Base-by-base conservation (phyloP, 2,113 vertebrate species). In the Monopterus albus region DNA sequence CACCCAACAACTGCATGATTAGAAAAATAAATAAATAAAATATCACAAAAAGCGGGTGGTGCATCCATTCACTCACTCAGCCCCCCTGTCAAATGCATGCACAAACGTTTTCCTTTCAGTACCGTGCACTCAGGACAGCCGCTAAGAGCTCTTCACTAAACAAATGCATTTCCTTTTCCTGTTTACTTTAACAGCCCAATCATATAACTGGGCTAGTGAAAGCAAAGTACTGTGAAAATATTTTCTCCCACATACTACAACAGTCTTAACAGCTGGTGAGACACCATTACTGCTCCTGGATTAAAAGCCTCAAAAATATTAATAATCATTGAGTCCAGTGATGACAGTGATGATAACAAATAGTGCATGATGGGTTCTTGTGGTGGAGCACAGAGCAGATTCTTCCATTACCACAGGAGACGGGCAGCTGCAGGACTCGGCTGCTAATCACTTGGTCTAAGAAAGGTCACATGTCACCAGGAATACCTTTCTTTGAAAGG, bases 401-500 rank as follows among this genome's bases (percentile, higher is more conserved):
- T 65, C 23, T 74, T 70, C 72, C 31, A 73, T 79, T 67, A 75
- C 64, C 20, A 7, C 68, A 52, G 66, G 53, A 78, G 75, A 72
- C 71, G 57, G 33, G 58, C 13, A 25, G 20, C 57, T 52, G 55
- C 39, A 14, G 43, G 29, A 50, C 56, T 3, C 6, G 35, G 17
- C 49, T 2, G 23, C 70, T 23, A 75, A 53, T 49, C 6, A 1
- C 70, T 61, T 40, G 25, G 58, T 23, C 58, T 72, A 20, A 50
- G 56, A 88, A 90, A 90, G 87, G 85, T 86, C 82, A 81, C 66
- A 43, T 40, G 83, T 85, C 83, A 82, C 49, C 35, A 56, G 47
- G 28, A 71, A 84, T 83, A 73, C 77, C 35, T 58, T 7, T 43
- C 47, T 67, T n/a, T n/a, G n/a, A n/a, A n/a, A n/a, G 7, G 52